Percentiles rank a stretch among this genome's conserved stretches.
These are phyloP conservation scores for Paracanthobrama guichenoti DNA, from an alignment of 2,113 vertebrate genomes.

Conservation along the genomic window DNA sequence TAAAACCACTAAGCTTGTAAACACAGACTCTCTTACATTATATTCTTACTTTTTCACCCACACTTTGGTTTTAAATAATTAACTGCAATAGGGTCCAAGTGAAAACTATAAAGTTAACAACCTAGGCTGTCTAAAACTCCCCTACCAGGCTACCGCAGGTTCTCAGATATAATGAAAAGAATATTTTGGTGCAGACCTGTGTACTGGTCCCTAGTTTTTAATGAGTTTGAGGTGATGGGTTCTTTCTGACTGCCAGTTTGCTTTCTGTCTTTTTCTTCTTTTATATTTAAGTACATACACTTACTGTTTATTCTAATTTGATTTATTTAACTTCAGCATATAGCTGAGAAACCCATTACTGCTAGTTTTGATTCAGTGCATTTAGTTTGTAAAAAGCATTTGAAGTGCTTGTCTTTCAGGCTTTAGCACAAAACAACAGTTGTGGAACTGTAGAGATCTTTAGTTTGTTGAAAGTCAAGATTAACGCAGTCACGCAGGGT, in stretches of 20 bases:
- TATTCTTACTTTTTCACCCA: slow-evolving; percentile 45
- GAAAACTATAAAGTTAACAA: slow-evolving; percentile 62
- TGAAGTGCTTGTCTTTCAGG: background rate
- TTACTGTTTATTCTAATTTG: slow-evolving; percentile 2
- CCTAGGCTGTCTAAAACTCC: slow-evolving; percentile 49
- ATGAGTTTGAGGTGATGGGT: slow-evolving; percentile 6
- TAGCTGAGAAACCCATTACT: background rate
- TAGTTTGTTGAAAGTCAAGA: background rate
- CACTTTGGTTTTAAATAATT: slow-evolving; percentile 63
- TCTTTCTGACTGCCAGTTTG: background rate
- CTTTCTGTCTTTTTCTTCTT: slow-evolving; percentile 6
- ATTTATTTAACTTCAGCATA: background rate
- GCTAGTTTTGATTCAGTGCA: background rate
- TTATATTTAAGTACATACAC: background rate
- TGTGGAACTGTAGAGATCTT: background rate
- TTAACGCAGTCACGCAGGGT: background rate
- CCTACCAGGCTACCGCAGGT: slow-evolving; percentile 39
- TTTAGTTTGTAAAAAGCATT: background rate
- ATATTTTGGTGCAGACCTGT: slow-evolving; percentile 48
- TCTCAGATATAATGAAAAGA: slow-evolving; percentile 62
- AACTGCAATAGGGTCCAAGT: slow-evolving; percentile 53
- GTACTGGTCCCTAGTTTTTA: slow-evolving; percentile 49
- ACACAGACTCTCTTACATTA: slow-evolving; percentile 40
- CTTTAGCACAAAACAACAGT: slow-evolving; percentile 10
- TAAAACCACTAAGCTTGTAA: background rate